Evolutionary conservation across 1,140 invertebrate species (phyloP).

Genomic region (Antheraea mylitta): DNA sequence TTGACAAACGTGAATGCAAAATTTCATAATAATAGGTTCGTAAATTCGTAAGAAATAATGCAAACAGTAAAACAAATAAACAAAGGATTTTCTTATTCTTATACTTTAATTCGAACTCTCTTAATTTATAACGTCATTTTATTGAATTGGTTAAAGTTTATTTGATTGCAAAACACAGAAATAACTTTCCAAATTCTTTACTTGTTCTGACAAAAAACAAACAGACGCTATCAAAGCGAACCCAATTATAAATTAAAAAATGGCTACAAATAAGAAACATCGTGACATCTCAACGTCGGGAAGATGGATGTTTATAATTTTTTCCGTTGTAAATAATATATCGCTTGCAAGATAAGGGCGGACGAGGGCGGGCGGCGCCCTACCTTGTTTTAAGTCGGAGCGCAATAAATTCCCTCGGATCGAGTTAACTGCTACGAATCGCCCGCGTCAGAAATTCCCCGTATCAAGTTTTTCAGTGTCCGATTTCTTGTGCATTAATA

Average conservation of each 20-base stretch:
- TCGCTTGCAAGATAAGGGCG: slow-evolving; percentile 42
- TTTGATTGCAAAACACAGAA: no score
- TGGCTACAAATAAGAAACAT: slow-evolving; percentile 30
- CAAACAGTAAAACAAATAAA: no score
- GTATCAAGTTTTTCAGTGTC: slow-evolving; percentile 53
- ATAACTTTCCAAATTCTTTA: no score
- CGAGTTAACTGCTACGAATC: slow-evolving; percentile 49
- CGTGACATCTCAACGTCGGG: slow-evolving; percentile 32
- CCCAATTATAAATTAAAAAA: slow-evolving; percentile 21
- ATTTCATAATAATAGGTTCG: no score
- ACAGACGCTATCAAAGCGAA: neutral
- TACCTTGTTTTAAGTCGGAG: slow-evolving; percentile 40
- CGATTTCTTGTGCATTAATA: slow-evolving; percentile 26
- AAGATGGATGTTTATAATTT: slow-evolving; percentile 40
- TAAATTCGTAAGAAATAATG: no score
- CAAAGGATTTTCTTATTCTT: no score
- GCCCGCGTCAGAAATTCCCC: slow-evolving; percentile 45
- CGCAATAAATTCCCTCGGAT: slow-evolving; percentile 46
- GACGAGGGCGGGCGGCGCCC: slow-evolving; percentile 28
- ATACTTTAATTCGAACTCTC: no score
- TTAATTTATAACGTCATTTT: no score
- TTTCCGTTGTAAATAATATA: slow-evolving; percentile 50
- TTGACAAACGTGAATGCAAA: no score
- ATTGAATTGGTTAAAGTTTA: no score
- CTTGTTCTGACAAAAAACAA: neutral